Conservation (phyloP, 1,140 invertebrate species). For the Streblospio benedicti region DNA sequence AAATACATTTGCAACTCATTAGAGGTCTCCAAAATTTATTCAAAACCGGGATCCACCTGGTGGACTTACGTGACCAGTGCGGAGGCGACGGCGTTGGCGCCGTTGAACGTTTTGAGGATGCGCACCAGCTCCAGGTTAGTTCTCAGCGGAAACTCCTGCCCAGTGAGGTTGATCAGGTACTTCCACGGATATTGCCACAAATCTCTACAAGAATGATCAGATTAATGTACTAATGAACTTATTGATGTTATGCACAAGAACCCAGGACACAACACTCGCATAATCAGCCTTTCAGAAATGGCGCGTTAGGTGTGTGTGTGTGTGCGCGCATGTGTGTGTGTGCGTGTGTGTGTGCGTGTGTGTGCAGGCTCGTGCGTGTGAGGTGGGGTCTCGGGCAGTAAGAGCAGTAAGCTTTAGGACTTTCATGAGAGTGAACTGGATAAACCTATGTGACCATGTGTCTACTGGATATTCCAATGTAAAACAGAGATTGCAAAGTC, state of each 20-base stretch:
- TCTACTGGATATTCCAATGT: too few species aligned
- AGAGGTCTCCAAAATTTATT: neutral
- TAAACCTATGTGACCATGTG: too few species aligned
- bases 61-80: conserved; percentile 12
- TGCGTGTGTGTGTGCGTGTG: neutral
- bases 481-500: too few species aligned
- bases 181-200: conserved; percentile 23
- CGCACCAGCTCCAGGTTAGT: conserved; percentile 13
- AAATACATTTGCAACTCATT: conserved; percentile 7
- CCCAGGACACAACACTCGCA: too few species aligned
- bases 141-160: conserved; percentile 15
- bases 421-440: too few species aligned
- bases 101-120: conserved; percentile 11
- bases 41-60: conserved; percentile 8
- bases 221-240: too few species aligned
- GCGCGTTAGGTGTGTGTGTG: neutral
- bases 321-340: neutral
- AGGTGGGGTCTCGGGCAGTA: too few species aligned
- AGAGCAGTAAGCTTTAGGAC: too few species aligned
- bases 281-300: too few species aligned
- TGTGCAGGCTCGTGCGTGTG: neutral
- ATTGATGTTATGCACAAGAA: too few species aligned
- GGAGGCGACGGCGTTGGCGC: conserved; percentile 13
- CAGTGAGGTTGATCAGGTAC: conserved; percentile 15
- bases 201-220: too few species aligned